Percentiles rank a stretch among this genome's conserved stretches.
Conservation (phyloP, 2,888 invertebrate genomes). For the Caenorhabditis sulstoni region DNA sequence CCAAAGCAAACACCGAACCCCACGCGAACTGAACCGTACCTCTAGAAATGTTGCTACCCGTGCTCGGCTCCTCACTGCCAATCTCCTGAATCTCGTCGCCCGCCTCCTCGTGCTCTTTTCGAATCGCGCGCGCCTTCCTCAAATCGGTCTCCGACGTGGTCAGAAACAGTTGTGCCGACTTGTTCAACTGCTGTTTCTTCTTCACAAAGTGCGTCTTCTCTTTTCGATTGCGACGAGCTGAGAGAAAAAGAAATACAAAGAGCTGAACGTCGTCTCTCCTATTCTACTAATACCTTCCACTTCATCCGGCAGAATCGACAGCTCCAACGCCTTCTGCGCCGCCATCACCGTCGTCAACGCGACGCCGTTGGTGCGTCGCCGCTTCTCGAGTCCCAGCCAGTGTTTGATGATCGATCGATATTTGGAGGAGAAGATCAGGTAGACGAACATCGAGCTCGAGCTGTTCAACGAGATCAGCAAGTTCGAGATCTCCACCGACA, state of each 20-base stretch:
- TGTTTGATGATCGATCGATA: conserved; percentile 78
- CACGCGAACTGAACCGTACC: conserved; percentile 16
- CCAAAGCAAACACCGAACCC: not conserved
- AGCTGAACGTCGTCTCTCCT: not conserved
- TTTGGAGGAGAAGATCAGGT: conserved; percentile 78
- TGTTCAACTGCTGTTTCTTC: conserved; percentile 42
- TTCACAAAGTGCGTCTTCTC: conserved; percentile 31
- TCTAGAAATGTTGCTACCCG: conserved; percentile 49
- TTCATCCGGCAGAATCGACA: conserved; percentile 79
- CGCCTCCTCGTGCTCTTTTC: conserved; percentile 27
- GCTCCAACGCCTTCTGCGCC: conserved; percentile 77
- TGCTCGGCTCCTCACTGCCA: conserved; percentile 44
- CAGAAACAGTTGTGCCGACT: conserved; percentile 48
- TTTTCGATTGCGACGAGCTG: conserved; percentile 54
- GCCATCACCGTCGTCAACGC: conserved; percentile 79
- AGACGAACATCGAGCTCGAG: conserved; percentile 78
- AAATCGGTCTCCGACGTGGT: conserved; percentile 57
- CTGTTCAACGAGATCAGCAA: conserved; percentile 79
- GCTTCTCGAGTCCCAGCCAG: conserved; percentile 75
- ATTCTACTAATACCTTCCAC: conserved; percentile 60
- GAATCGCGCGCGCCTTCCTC: conserved; percentile 18
- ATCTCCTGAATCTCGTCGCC: conserved; percentile 40
- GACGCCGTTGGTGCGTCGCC: conserved; percentile 76
- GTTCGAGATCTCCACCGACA: conserved; percentile 77
- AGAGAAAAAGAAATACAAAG: not conserved